Percentiles rank a stretch among this genome's conserved stretches.
Conservation (phyloP, 2,797 vertebrate species). For the Megalops cyprinoides region DNA sequence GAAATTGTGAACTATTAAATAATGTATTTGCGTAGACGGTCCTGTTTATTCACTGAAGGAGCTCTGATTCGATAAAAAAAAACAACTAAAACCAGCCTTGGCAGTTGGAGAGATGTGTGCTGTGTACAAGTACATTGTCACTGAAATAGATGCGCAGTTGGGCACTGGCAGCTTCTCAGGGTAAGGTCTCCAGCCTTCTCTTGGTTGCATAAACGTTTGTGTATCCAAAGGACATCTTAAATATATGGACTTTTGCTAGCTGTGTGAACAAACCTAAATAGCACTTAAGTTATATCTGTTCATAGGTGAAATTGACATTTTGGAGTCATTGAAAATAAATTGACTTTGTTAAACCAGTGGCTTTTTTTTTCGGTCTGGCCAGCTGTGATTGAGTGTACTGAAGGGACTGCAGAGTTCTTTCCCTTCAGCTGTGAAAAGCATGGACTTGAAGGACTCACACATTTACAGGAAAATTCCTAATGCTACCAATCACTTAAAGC, state of each 20-base stretch:
- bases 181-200: constrained; percentile 33
- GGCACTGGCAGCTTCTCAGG: constrained; percentile 15
- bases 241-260: constrained; percentile 31
- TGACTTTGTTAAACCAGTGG: not conserved
- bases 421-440: constrained; percentile 27
- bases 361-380: not conserved
- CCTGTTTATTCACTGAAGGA: constrained; percentile 77
- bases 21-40: constrained; percentile 86
- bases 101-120: constrained; percentile 35
- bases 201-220: constrained; percentile 47
- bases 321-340: constrained; percentile 17
- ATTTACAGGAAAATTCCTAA: constrained; percentile 35
- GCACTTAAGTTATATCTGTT: not conserved
- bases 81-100: constrained; percentile 78
- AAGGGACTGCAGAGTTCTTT: not conserved
- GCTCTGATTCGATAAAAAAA: constrained; percentile 86
- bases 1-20: constrained; percentile 83
- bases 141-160: not conserved
- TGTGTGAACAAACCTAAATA: constrained; percentile 11
- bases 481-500: constrained; percentile 38
- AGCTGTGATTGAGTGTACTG: constrained; percentile 9
- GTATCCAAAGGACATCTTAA: constrained; percentile 52
- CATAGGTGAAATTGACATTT: not conserved
- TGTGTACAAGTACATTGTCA: constrained; percentile 19
- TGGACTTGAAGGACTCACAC: constrained; percentile 20